Percentiles rank a stretch among this genome's conserved stretches.
phyloP scores from a whole-genome alignment of 2,797 vertebrate genomes.

The Ctenosaura bakeri region DNA sequence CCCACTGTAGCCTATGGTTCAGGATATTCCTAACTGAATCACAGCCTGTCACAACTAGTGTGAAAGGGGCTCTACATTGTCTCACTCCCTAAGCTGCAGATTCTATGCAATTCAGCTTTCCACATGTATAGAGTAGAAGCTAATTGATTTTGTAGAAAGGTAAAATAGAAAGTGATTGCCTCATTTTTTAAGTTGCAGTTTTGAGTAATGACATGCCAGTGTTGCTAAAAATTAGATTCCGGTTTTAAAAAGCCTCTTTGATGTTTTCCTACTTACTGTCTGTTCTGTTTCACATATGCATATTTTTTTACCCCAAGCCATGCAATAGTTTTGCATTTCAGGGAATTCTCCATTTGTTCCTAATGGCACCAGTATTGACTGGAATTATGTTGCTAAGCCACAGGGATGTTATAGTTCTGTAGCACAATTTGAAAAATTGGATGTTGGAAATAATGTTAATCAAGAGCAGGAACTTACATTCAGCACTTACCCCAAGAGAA shows the following conservation, averaged over 20 bases:
- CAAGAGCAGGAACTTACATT: not conserved
- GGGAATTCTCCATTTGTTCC: conserved; percentile 57
- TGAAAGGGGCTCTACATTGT: not conserved
- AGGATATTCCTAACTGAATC: not conserved
- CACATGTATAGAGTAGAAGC: not conserved
- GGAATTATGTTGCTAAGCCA: not conserved
- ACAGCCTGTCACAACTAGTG: no score
- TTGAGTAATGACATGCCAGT: conserved; percentile 57
- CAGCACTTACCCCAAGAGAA: not conserved
- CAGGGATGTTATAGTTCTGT: not conserved
- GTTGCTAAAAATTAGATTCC: conserved; percentile 35
- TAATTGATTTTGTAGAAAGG: conserved; percentile 29
- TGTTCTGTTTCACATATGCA: conserved; percentile 34
- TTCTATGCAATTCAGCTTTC: not conserved
- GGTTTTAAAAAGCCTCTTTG: conserved; percentile 50
- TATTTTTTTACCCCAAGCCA: conserved; percentile 1
- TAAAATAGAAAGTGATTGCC: conserved; percentile 46
- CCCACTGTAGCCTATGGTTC: not conserved
- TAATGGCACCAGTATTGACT: conserved; percentile 16
- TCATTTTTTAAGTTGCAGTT: conserved; percentile 51
- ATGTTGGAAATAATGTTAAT: not conserved
- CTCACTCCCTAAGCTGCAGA: not conserved
- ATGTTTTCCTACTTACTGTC: conserved; percentile 53
- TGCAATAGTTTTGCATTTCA: conserved; percentile 48
- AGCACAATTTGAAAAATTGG: not conserved